Evolutionary conservation across 2,113 vertebrate species (phyloP).

Genomic region (Embiotoca jacksoni): DNA sequence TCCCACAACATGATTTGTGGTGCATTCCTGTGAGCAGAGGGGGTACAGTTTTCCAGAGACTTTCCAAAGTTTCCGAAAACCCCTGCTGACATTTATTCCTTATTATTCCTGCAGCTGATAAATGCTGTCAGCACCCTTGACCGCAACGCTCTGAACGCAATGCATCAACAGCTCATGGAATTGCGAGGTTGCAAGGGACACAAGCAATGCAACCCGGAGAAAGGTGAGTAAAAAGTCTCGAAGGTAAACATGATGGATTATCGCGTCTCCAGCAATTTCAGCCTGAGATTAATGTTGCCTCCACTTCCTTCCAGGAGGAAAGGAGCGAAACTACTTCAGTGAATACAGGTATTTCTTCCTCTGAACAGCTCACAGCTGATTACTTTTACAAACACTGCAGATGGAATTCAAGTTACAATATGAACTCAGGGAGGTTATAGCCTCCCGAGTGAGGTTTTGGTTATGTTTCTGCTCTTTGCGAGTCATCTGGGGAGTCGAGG

Average conservation of each 20-base stretch:
- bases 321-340: conserved; percentile 92
- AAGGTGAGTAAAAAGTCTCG: conserved; percentile 84
- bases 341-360: conserved; percentile 90
- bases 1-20: conserved; percentile 14
- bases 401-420: conserved; percentile 57
- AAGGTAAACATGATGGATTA: conserved; percentile 43
- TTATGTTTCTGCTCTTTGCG: conserved; percentile 45
- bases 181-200: conserved; percentile 93
- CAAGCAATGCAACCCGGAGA: conserved; percentile 94
- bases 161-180: conserved; percentile 94
- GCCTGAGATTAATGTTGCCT: conserved; percentile 41
- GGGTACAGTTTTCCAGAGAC: conserved; percentile 14
- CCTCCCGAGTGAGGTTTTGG: conserved; percentile 47
- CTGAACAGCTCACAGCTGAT: conserved; percentile 40
- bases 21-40: conserved; percentile 24
- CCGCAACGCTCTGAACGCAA: conserved; percentile 89
- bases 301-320: conserved; percentile 86
- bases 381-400: conserved; percentile 60
- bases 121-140: conserved; percentile 92
- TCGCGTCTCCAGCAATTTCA: neutral
- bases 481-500: conserved; percentile 23
- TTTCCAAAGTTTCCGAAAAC: conserved; percentile 24
- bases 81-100: conserved; percentile 39
- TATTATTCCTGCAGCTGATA: conserved; percentile 86
- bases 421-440: conserved; percentile 50